Evolutionary conservation across 1,140 invertebrate genomes (phyloP), one percentile per base, ranked within the genome.

Genomic region (Euborellia annulipes): DNA sequence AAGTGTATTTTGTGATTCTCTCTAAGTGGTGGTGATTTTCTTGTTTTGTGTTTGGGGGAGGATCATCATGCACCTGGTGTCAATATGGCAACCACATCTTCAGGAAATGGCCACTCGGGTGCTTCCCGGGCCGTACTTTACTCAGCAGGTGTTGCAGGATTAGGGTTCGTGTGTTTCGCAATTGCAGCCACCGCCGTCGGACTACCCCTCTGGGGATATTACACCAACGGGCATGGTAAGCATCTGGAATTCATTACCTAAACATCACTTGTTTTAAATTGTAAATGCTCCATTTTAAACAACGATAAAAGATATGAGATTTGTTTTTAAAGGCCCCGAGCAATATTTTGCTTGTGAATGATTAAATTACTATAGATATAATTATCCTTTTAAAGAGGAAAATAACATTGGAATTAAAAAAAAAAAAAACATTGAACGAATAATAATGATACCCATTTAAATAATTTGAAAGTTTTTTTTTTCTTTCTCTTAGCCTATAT

Each of bases 181-280:
- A 69, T 85, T 51, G 78, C 78, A 27, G 76, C 81, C 37, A 75
- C 81, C 17, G 81, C 79, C 32, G 75, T 82, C 40, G 76, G 76
- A 48, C 64, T 81, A 54, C 83, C 82, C 34, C 73, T 78, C 53
- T 86, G 83, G 82, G 83, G 82, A 45, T 77, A 84, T 58, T 86
- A 79, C 63, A 72, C 73, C 54, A 82, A 76, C 58, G 65, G 66
- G 52, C 62, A 69, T 57, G 69, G 70, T 73, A 53, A 65, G 68
- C 13, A 14, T 22, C 2, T 19, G 13, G 19, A n/a, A 7, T 41
- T 41, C 19, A 21, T 20, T 41, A n/a, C n/a, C n/a, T 27, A 27
- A 27, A 4, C 23, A 27, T 11, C 23, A 27, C 11, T 27, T 27
- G 23, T 27, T 27, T 27, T 27, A 27, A 27, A 27, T 27, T 27